Percentiles rank a stretch among this genome's conserved stretches.
Evolutionary conservation across 2,888 invertebrate species (phyloP).

Genomic region (Acanthosepion lycidas): DNA sequence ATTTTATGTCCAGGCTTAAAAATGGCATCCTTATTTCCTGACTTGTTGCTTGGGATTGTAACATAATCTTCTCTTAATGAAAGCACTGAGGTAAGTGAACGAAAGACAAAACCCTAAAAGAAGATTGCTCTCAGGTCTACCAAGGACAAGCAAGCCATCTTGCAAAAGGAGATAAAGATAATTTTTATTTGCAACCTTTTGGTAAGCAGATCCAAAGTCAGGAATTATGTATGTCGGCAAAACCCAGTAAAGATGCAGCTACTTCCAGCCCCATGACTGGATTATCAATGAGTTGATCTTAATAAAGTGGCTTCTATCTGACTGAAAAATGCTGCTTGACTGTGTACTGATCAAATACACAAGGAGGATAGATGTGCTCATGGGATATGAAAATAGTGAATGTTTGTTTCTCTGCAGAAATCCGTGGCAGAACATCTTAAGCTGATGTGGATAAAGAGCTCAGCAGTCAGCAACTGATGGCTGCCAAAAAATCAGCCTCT

Average conservation of each 20-base stretch:
- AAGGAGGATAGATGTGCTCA: background rate
- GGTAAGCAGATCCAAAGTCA: constrained; percentile 2
- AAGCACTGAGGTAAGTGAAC: background rate
- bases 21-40: background rate
- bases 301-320: background rate
- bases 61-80: background rate
- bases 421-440: background rate
- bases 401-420: background rate
- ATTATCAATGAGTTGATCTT: background rate
- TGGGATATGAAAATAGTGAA: background rate
- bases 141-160: background rate
- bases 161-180: constrained; percentile 15
- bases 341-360: background rate
- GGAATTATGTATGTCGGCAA: constrained; percentile 9
- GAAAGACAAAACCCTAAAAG: background rate
- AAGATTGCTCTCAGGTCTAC: background rate
- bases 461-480: background rate
- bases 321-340: background rate
- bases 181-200: background rate
- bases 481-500: background rate
- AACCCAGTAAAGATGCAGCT: background rate
- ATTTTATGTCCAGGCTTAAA: background rate
- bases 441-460: constrained; percentile 17
- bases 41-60: background rate
- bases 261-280: background rate